These are phyloP conservation scores for Heliothis virescens DNA, from an alignment of 1,140 invertebrate species.

Conservation along the genomic window DNA sequence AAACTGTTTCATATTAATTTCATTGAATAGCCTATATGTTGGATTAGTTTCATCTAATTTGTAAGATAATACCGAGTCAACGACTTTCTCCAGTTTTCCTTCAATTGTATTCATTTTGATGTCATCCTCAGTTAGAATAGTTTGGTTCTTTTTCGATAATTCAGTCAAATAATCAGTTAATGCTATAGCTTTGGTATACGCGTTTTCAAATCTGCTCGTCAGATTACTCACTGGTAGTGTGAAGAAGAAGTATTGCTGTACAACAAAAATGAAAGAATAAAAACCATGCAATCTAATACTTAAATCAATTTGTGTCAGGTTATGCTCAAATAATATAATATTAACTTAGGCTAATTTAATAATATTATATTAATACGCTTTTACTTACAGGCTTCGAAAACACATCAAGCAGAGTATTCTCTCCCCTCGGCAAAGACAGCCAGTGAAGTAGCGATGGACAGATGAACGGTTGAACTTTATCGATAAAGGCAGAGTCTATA, in stretches of 20 bases:
- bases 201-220: constrained; percentile 70
- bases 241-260: constrained; percentile 84
- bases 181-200: constrained; percentile 66
- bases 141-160: constrained; percentile 65
- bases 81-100: constrained; percentile 60
- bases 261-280: constrained; percentile 50
- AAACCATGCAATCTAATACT: not conserved
- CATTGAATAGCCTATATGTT: constrained; percentile 67
- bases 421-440: constrained; percentile 79
- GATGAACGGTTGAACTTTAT: constrained; percentile 68
- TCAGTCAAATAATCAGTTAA: constrained; percentile 65
- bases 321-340: too few species aligned
- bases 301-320: too few species aligned
- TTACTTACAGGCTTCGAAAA: constrained; percentile 80
- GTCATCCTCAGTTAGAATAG: constrained; percentile 59
- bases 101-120: constrained; percentile 61
- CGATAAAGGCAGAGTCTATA: constrained; percentile 59
- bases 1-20: constrained; percentile 71
- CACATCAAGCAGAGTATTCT: constrained; percentile 79
- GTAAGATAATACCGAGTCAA: constrained; percentile 68
- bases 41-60: constrained; percentile 65
- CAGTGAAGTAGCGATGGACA: constrained; percentile 82
- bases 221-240: constrained; percentile 68
- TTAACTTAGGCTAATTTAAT: not conserved
- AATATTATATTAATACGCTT: not conserved